Evolutionary conservation across 2,888 invertebrate genomes (phyloP), one percentile per base, ranked within the genome.

Genomic region (Drosophila tripunctata): DNA sequence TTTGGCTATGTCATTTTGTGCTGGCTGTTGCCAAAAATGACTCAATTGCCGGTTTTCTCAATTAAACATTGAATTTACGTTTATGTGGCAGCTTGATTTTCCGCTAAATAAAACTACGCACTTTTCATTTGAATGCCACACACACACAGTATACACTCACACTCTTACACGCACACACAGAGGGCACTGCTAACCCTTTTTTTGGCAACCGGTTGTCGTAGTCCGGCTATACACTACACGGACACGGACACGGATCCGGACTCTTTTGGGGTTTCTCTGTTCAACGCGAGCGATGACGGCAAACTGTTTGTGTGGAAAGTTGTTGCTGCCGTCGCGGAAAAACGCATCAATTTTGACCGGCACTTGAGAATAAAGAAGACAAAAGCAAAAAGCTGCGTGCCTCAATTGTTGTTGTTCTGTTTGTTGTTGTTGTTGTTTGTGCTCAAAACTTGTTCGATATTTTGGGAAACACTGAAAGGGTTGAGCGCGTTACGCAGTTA

Each of bases 371-470:
- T n/a, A 27, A 71, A 64, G 52, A 72, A 62, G 84, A 79, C 72
- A 82, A 79, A 73, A 64, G 80, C 87, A 78, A 87, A n/a, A 88
- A 80, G 89, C 83, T 79, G 78, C 82, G 76, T 74, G 68, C 57
- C 67, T 45, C n/a, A n/a, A 52, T 67, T 80, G 40, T 54, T 66
- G 30, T 63, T 68, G 50, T 21, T 21, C 21, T 3, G 21, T 21
- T 50, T 33, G 35, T 67, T 69, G 69, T 74, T 77, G 71, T 61
- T 67, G 69, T 74, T 77, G 71, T 61, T 67, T 62, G 63, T 27
- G 52, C 45, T 21, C 81, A 82, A 78, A 78, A 75, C 70, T 75
- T 67, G 82, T 78, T 82, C 84, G 74, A 74, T 71, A 67, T 75
- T 71, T 40, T 65, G 60, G 54, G 60, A 51, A 70, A n/a, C n/a